Conservation (phyloP, 2,888 invertebrate genomes). For the Hyposoter didymator region DNA sequence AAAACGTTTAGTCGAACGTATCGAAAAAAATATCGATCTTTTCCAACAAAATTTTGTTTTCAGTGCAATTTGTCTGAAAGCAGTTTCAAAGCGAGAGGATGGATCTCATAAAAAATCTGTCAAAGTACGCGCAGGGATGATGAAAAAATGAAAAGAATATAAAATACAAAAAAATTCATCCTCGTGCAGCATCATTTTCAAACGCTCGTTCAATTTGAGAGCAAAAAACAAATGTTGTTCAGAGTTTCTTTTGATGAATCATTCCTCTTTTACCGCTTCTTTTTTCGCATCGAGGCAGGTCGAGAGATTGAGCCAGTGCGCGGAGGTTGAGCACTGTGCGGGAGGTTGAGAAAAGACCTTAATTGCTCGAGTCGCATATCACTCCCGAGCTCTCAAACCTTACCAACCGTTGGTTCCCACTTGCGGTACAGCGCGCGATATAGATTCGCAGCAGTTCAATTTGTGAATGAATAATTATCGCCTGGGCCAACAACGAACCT, state of each 20-base stretch:
- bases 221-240: neutral
- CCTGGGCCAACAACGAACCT: slow-evolving; percentile 44
- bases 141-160: neutral
- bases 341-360: slow-evolving; percentile 52
- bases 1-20: too few relatives aligned
- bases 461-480: slow-evolving; percentile 71
- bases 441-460: slow-evolving; percentile 66
- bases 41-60: too few relatives aligned
- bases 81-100: too few relatives aligned
- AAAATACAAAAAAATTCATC: neutral
- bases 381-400: slow-evolving; percentile 25
- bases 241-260: neutral
- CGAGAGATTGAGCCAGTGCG: slow-evolving; percentile 12
- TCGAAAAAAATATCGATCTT: too few relatives aligned
- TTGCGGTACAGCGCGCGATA: slow-evolving; percentile 19
- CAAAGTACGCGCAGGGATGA: too few relatives aligned
- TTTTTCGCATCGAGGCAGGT: neutral
- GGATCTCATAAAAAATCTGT: too few relatives aligned
- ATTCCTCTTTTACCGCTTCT: neutral
- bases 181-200: neutral
- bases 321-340: slow-evolving; percentile 19
- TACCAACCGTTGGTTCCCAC: slow-evolving; percentile 41
- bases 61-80: too few relatives aligned
- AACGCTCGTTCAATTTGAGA: neutral
- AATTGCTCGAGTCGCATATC: slow-evolving; percentile 53